Evolutionary conservation across 2,113 vertebrate species (phyloP), one percentile per base, ranked within the genome.

Genomic region (Mesembrinibis cayennensis): DNA sequence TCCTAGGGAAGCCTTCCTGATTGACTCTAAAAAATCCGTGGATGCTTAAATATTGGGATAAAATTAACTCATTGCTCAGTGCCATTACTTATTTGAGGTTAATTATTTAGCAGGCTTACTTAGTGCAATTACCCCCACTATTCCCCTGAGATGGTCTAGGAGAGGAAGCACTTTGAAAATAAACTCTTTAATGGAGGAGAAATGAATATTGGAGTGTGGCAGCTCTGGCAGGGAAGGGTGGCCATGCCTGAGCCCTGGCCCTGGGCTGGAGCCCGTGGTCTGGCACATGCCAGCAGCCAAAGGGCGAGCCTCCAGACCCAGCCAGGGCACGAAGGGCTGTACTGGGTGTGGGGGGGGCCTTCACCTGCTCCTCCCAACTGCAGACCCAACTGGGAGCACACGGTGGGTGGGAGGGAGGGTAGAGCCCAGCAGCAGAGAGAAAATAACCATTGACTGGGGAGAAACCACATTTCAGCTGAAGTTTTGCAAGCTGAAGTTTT

Each of bases 181-280:
- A 15, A 47, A 30, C 40, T 25, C 45, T 50, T 56, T 12, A 11
- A 11, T 11, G 52, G 44, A 44, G 70, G 32, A 59, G 52, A 11
- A 34, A 4, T 7, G 32, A 13, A 3, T 36, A 22, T 0, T 7
- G 59, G 56, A 16, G 17, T 0, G 8, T 3, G n/a, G 78, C 1
- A 2, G 69, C 49, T 16, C 40, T 17, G 16, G 42, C 74, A 25
- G 30, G 30, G 42, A 14, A 12, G 19, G 25, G 34, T 13, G n/a
- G 40, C 76, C 3, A 0, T 40, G 74, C 29, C 38, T 4, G 9
- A 59, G 53, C 53, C 63, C 45, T 2, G 4, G 44, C 36, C 20
- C 36, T 15, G 38, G 56, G 69, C 82, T 73, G 19, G 65, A 18
- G 23, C 45, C 52, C 9, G 0, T 1, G 5, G 47, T 8, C 34